Percentiles rank a stretch among this genome's conserved stretches.
Conservation (phyloP, 1,140 invertebrate species). For the Temnothorax longispinosus region DNA sequence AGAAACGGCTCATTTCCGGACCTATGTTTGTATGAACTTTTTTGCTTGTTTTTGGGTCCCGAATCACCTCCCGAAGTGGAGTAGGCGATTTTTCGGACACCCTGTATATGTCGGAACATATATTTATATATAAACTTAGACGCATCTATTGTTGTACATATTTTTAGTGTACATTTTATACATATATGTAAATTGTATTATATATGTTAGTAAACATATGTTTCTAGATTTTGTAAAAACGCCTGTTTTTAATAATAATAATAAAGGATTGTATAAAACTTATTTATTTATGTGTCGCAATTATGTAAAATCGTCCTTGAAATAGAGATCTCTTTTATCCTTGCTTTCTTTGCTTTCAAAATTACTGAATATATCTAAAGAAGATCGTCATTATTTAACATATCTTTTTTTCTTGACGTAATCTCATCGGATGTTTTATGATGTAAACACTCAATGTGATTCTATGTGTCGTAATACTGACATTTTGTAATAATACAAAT, state of each 20-base stretch:
- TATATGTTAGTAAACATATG: neutral
- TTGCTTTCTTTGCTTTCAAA: neutral
- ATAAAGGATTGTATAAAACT: neutral
- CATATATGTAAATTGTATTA: slow-evolving; percentile 9
- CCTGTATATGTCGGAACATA: neutral
- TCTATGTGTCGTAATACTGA: neutral
- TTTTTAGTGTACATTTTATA: slow-evolving; percentile 3
- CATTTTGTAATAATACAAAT: neutral
- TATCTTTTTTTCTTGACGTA: neutral
- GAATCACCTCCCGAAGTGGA: no score
- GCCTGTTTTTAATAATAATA: slow-evolving; percentile 10
- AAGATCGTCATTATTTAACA: neutral
- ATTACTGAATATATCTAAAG: neutral
- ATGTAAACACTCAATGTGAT: neutral
- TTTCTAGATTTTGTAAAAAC: slow-evolving; percentile 6
- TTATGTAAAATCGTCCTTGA: neutral
- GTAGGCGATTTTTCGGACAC: no score
- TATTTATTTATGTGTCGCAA: neutral
- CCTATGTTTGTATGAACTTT: no score
- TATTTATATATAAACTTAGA: slow-evolving; percentile 6
- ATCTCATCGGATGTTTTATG: neutral
- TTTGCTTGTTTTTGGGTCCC: no score
- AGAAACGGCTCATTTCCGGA: no score
- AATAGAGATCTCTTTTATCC: neutral
- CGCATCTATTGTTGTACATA: slow-evolving; percentile 21